These are phyloP conservation scores for Pangasius mekongensis DNA, from an alignment of 2,797 vertebrate genomes.

Conservation along the genomic window DNA sequence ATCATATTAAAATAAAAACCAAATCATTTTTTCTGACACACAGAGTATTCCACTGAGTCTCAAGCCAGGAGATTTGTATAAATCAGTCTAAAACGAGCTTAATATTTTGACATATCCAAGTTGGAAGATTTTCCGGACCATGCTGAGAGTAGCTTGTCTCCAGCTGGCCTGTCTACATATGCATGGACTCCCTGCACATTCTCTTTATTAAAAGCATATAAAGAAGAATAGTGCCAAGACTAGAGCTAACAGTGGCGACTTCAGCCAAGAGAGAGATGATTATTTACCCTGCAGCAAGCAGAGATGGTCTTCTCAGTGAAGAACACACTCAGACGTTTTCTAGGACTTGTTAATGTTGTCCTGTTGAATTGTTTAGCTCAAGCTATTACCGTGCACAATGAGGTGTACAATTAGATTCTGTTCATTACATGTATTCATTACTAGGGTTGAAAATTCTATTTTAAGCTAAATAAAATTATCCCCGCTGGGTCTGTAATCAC, in stretches of 20 bases:
- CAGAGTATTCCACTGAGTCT: not conserved
- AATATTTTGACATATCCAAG: not conserved
- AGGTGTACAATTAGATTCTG: slow-evolving; percentile 26
- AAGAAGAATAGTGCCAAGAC: not conserved
- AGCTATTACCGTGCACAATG: slow-evolving; percentile 13
- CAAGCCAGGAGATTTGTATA: not conserved
- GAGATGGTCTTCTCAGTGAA: not conserved
- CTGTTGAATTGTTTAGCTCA: not conserved
- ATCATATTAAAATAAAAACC: not conserved
- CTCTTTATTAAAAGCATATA: slow-evolving; percentile 66
- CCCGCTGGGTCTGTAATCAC: slow-evolving; percentile 13
- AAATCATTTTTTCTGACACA: not conserved
- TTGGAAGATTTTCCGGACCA: not conserved
- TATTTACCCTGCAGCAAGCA: not conserved
- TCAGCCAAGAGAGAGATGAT: slow-evolving; percentile 35
- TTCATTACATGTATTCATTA: slow-evolving; percentile 14
- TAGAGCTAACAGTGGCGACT: not conserved
- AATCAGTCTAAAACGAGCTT: not conserved
- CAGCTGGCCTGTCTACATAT: slow-evolving; percentile 30
- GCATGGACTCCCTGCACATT: slow-evolving; percentile 26
- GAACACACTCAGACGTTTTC: not conserved
- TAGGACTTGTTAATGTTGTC: not conserved
- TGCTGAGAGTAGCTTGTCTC: slow-evolving; percentile 19
- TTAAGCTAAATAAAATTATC: not conserved
- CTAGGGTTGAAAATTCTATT: not conserved